Evolutionary conservation across 1,140 invertebrate genomes (phyloP).

Genomic region (Nixonia krombeini): DNA sequence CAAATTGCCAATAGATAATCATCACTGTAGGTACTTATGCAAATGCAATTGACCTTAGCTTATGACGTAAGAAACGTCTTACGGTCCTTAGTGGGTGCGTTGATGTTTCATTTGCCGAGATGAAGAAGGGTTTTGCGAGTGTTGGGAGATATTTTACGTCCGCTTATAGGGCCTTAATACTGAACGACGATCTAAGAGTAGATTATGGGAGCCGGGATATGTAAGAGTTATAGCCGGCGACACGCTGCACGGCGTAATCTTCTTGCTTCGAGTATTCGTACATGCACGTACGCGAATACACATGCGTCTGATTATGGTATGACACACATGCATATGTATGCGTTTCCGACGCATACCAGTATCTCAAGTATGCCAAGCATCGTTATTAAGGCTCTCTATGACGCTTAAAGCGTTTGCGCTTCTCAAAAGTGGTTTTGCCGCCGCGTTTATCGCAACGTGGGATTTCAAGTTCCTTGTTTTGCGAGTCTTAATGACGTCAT

Average conservation of each 20-base stretch:
- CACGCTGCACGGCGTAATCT: conserved; percentile 41
- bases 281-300: conserved; percentile 11
- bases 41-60: not conserved
- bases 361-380: conserved; percentile 14
- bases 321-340: conserved; percentile 13
- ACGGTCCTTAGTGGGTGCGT: no score
- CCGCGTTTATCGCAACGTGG: conserved; percentile 6
- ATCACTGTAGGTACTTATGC: no score
- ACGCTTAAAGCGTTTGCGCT: conserved; percentile 14
- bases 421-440: conserved; percentile 3
- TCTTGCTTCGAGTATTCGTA: conserved; percentile 8
- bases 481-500: conserved; percentile 11
- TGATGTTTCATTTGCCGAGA: conserved; percentile 28
- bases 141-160: conserved; percentile 23
- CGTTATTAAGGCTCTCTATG: conserved; percentile 24
- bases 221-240: conserved; percentile 45
- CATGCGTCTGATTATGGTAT: conserved; percentile 24
- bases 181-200: conserved; percentile 45
- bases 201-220: conserved; percentile 46
- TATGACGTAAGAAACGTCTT: no score
- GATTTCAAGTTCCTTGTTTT: conserved; percentile 13
- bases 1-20: no score
- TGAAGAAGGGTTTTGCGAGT: conserved; percentile 16
- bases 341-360: conserved; percentile 6
- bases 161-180: conserved; percentile 46